phyloP scores from a whole-genome alignment of 2,113 vertebrate species.

The Gambusia holbrooki region DNA sequence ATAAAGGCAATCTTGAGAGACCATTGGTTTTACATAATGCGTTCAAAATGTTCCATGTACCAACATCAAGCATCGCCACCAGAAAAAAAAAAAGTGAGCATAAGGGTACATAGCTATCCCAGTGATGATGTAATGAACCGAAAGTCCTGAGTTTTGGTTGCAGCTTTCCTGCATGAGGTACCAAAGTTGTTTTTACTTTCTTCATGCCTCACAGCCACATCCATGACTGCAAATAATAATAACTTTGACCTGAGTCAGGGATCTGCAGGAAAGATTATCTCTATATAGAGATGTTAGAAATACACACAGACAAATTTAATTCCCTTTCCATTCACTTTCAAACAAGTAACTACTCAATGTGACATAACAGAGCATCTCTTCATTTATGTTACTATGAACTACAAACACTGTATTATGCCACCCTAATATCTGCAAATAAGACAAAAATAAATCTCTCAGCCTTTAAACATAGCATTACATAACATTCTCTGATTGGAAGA shows the following conservation, averaged over 20 bases:
- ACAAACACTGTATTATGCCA: not conserved
- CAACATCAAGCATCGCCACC: not conserved
- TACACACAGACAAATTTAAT: not conserved
- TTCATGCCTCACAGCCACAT: conserved; percentile 14
- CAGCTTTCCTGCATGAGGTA: conserved; percentile 2
- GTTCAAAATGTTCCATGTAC: not conserved
- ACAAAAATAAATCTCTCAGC: conserved; percentile 2
- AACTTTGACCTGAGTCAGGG: not conserved
- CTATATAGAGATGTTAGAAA: not conserved
- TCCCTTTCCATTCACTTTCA: not conserved
- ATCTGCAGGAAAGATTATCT: not conserved
- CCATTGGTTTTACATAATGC: too few relatives aligned
- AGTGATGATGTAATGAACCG: conserved; percentile 10
- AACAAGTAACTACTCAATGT: not conserved
- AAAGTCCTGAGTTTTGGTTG: conserved; percentile 13
- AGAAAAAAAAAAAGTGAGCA: not conserved
- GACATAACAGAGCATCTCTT: not conserved
- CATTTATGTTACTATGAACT: not conserved
- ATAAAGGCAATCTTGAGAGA: too few relatives aligned
- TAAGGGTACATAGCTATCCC: conserved; percentile 5
- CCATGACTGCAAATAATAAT: not conserved
- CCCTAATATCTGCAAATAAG: not conserved
- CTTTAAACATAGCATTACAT: conserved; percentile 32
- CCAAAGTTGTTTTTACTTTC: conserved; percentile 14
- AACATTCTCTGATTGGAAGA: conserved; percentile 21